Evolutionary conservation across 2,113 vertebrate species (phyloP), one percentile per base, ranked within the genome.

Genomic region (Hemiprocne comata): DNA sequence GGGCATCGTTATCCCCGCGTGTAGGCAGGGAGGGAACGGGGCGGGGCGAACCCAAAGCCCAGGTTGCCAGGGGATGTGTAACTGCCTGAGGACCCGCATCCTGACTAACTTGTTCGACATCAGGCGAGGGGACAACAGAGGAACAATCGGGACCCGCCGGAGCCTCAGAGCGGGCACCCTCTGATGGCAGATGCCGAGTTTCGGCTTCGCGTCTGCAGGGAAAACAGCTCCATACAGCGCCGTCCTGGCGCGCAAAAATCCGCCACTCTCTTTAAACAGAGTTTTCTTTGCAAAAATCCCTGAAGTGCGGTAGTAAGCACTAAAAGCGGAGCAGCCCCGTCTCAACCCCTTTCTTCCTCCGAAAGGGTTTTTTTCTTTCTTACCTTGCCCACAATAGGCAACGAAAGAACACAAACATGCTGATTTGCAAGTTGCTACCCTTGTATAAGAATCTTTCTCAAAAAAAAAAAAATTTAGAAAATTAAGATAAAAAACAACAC

Each of bases 361-460:
- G 13, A n/a, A 80, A 62, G 13, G 19, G 50, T 29, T 61, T 69
- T 55, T 54, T 78, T 85, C 73, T 85, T 84, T 91, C 91, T 85
- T 72, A 85, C 77, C 72, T 80, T 53, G 57, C 16, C 65, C 46
- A 29, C 85, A 42, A 89, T 54, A 85, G 73, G 54, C 79, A 48
- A 28, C 8, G 7, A n/a, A 51, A 93, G 55, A 62, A 61, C 17
- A 38, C 54, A 82, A 74, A 92, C 64, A 34, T 14, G 34, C 36
- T 87, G 55, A 38, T 93, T 87, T 95, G 84, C 50, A 89, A 57
- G 73, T 33, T 84, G 40, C 61, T 92, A 54, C 71, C 25, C 90
- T 73, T 85, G 60, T 62, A 29, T 62, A 55, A 85, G 62, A 72
- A 58, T 55, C n/a, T 92, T 38, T 53, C 46, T 31, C 19, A 13